Conservation (phyloP, 2,888 invertebrate genomes). For the Torymus texanus region DNA sequence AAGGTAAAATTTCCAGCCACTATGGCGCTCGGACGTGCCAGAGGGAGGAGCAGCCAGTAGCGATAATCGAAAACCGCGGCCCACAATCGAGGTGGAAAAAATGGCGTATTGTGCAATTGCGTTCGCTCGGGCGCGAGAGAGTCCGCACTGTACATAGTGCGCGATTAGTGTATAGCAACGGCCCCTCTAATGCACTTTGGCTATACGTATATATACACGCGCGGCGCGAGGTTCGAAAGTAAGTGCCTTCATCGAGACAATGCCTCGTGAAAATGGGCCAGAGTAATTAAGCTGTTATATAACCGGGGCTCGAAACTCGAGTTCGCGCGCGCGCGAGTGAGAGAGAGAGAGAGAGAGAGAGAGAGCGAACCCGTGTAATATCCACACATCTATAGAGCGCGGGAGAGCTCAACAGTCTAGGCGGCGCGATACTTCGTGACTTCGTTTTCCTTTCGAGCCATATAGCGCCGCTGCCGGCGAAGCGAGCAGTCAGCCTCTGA, state of each 20-base stretch:
- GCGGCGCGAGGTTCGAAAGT: constrained; percentile 52
- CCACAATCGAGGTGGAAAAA: constrained; percentile 35
- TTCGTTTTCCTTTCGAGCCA: constrained; percentile 20
- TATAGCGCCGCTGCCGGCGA: neutral
- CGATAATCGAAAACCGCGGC: constrained; percentile 14
- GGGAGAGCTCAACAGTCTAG: neutral
- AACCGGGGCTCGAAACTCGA: constrained; percentile 64
- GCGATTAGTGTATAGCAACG: constrained; percentile 31
- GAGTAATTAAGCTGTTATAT: constrained; percentile 74
- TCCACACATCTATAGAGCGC: neutral
- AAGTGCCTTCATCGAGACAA: constrained; percentile 66
- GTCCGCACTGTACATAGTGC: neutral
- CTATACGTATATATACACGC: neutral
- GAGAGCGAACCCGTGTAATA: neutral
- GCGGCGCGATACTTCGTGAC: constrained; percentile 33
- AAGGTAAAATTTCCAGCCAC: too few relatives aligned
- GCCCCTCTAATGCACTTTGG: constrained; percentile 41
- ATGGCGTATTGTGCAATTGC: constrained; percentile 46
- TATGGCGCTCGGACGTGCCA: too few relatives aligned
- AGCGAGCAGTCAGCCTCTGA: neutral
- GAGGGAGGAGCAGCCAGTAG: constrained; percentile 1
- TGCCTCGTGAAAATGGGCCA: constrained; percentile 73
- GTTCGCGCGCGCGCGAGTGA: neutral
- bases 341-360: too few relatives aligned
- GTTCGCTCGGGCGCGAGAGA: neutral